Evolutionary conservation across 2,113 vertebrate species (phyloP), one percentile per base, ranked within the genome.

Genomic region (Chionodraco myersi): DNA sequence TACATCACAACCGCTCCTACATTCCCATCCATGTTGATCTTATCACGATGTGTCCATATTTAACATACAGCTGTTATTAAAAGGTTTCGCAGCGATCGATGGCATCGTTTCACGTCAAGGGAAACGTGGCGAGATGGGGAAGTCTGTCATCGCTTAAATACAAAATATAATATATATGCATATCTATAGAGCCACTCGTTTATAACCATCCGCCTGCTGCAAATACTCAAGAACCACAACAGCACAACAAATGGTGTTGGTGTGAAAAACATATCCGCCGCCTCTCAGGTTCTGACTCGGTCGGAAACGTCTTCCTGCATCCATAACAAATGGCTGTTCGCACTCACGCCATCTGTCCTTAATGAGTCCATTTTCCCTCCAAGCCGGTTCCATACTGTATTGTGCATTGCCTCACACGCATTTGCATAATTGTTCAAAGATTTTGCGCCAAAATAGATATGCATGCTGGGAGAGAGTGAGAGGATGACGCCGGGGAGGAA

Each of bases 351-450:
- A 97, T 99, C 97, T 98, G 97, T 94, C 96, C 96, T 95, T 97
- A 97, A 98, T 97, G 96, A 97, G 96, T 96, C 95, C 95, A 95
- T 96, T 97, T 97, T 96, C 96, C 96, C 95, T 95, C 94, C 54
- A 5, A 94, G 93, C 95, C 93, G 96, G 96, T 96, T 96, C 96
- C 96, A 96, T 97, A 96, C 95, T 96, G 94, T 96, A 95, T 96
- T 98, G 95, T 96, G 92, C 96, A 95, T 95, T 96, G 95, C 93
- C 95, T 96, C 95, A 95, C 92, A 93, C 76, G 92, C 95, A 97
- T 98, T 97, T 97, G 95, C 96, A 98, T 98, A 99, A 99, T 97
- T 97, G 96, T 95, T 96, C 94, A 96, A 97, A 97, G 96, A 98
- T 96, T 97, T 96, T 96, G 92, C 93, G 94, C 91, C 93, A 97